Base-by-base conservation (phyloP, 2,888 invertebrate genomes). In the Limnephilus auricula region DNA sequence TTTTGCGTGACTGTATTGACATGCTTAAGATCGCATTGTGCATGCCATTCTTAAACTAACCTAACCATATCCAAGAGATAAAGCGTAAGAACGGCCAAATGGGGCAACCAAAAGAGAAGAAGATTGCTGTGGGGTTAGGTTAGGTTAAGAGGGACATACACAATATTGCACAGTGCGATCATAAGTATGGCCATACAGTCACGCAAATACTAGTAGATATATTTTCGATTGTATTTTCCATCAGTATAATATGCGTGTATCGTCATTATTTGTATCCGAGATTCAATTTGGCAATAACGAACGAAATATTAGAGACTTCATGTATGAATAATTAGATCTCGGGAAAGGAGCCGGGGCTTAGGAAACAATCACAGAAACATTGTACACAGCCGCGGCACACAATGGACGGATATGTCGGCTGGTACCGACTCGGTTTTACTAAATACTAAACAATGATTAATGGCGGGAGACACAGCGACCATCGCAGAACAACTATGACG, bases 391-490 rank as follows among this genome's bases (percentile, higher is more conserved):
- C 50, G 34, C 32, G 32, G 34, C 32, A 88, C n/a, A 88, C 87
- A 88, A 88, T 87, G 87, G 65, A 65, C 87, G 87, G 87, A 87
- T 87, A 65, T 88, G 87, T 78, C 87, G 34, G 87, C 31, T 79
- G 78, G 32, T 37, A 78, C 79, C 34, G 79, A 34, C 87, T 88
- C 37, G 32, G 87, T n/a, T 78, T 18, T 78, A 88, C 87, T 34
- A 65, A 79, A 88, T 78, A 88, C 37, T 34, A 65, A 88, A 88
- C 87, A 88, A 78, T 88, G 78, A 88, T 79, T 88, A 88, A 88
- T 88, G 78, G n/a, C 79, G 87, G 87, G 87, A 78, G 79, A 79
- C 87, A 79, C 6, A 88, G 25, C 37, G 87, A 88, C 87, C 87
- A 78, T 5, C 79, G 45, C n/a, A 45, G 30, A 65, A 30, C n/a